phyloP scores from a whole-genome alignment of 2,888 invertebrate species.

The Pegoplata infirma region DNA sequence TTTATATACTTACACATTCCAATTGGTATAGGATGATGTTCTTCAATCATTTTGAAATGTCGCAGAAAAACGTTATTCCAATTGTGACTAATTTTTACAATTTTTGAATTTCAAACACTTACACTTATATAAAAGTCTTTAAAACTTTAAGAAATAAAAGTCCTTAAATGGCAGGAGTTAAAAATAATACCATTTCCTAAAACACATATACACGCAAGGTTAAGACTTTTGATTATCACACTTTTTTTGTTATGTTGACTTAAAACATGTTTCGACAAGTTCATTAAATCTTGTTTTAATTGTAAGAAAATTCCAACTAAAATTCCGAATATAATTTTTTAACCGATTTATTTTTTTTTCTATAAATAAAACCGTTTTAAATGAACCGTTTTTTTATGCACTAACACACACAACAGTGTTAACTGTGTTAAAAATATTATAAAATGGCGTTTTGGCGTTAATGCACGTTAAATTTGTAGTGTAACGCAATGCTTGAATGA shows the following conservation, averaged over 20 bases:
- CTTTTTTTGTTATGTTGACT: neutral
- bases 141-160: neutral
- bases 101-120: neutral
- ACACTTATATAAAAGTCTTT: neutral
- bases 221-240: no score
- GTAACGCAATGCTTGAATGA: conserved; percentile 76
- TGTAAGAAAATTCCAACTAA: neutral
- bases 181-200: no score
- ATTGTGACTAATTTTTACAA: neutral
- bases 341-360: conserved; percentile 1
- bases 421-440: conserved; percentile 5
- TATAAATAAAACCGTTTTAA: conserved; percentile 5
- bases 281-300: conserved; percentile 16
- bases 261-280: neutral
- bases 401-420: conserved; percentile 3
- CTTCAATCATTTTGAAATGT: conserved; percentile 73
- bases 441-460: conserved; percentile 53
- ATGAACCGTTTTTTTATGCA: conserved; percentile 22
- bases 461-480: conserved; percentile 45
- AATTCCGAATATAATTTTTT: conserved; percentile 15
- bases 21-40: conserved; percentile 76
- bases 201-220: no score
- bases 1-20: conserved; percentile 78
- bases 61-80: conserved; percentile 5
- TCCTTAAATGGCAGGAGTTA: neutral